Percentiles rank a stretch among this genome's conserved stretches.
Conservation (phyloP, 2,797 vertebrate genomes). For the Helicolenus hilgendorfi region DNA sequence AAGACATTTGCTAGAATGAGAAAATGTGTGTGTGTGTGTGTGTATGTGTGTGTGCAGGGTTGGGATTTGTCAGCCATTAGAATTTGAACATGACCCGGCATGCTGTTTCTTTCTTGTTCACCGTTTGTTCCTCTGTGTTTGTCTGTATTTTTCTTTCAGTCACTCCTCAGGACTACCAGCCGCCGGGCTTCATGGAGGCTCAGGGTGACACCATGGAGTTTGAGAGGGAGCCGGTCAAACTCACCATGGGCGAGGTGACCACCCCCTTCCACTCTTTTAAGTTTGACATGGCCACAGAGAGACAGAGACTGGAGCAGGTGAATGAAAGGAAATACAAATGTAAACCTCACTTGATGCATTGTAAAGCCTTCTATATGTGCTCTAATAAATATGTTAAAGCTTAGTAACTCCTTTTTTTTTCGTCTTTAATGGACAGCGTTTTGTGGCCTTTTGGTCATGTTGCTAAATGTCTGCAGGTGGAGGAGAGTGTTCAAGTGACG, state of each 20-base stretch:
- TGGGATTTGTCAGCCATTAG: neutral
- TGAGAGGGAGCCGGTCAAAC: constrained; percentile 91
- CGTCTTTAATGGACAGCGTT: neutral
- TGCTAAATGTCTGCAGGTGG: constrained; percentile 78
- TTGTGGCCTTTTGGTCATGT: neutral
- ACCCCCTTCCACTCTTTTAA: constrained; percentile 95
- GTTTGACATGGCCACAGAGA: constrained; percentile 95
- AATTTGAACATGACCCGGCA: neutral
- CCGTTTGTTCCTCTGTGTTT: neutral
- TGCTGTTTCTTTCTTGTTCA: neutral
- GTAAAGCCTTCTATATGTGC: neutral
- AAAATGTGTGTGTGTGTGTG: neutral
- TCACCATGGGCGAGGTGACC: constrained; percentile 94
- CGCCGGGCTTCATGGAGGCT: constrained; percentile 95
- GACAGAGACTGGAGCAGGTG: constrained; percentile 92
- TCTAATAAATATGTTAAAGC: neutral
- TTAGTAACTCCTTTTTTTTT: neutral
- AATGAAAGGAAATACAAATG: neutral
- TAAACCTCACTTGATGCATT: neutral
- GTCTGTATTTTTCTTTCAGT: constrained; percentile 82
- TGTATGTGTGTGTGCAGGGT: neutral
- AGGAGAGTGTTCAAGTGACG: constrained; percentile 53
- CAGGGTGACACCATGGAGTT: constrained; percentile 89
- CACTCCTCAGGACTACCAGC: constrained; percentile 96
- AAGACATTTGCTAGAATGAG: neutral